Conservation (phyloP, 1,140 invertebrate genomes). For the Eupristina koningsbergeri region DNA sequence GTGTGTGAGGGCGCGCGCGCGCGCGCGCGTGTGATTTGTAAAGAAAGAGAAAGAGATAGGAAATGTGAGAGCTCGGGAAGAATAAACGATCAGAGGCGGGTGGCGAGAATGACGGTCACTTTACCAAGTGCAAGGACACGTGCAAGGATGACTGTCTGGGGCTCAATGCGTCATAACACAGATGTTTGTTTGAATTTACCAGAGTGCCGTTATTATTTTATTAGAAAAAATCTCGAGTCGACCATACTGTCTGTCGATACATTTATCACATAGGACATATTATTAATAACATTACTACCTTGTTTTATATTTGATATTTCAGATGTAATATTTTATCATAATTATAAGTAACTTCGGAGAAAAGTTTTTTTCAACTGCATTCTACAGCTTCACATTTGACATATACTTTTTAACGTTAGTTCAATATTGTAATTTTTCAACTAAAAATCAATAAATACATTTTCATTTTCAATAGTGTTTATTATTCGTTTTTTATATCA, state of each 20-base stretch:
- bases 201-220: conserved; percentile 18
- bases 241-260: neutral
- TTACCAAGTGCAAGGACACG: conserved; percentile 50
- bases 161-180: conserved; percentile 38
- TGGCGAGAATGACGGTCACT: conserved; percentile 44
- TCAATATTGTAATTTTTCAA: conserved; percentile 40
- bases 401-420: conserved; percentile 30
- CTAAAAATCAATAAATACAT: conserved; percentile 44
- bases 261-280: neutral
- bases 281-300: too few relatives aligned
- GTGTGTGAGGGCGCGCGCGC: too few relatives aligned
- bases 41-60: conserved; percentile 24
- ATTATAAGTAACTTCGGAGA: conserved; percentile 1
- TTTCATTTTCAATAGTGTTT: conserved; percentile 46
- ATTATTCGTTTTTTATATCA: conserved; percentile 43
- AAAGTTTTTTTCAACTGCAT: neutral
- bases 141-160: conserved; percentile 41
- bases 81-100: neutral
- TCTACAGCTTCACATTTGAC: conserved; percentile 15
- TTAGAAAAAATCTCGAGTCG: neutral
- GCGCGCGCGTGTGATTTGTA: neutral
- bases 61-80: conserved; percentile 22
- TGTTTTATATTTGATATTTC: conserved; percentile 14
- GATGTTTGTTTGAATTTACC: conserved; percentile 45
- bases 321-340: conserved; percentile 30